Conservation (phyloP, 2,797 vertebrate species). For the Takifugu ocellatus region DNA sequence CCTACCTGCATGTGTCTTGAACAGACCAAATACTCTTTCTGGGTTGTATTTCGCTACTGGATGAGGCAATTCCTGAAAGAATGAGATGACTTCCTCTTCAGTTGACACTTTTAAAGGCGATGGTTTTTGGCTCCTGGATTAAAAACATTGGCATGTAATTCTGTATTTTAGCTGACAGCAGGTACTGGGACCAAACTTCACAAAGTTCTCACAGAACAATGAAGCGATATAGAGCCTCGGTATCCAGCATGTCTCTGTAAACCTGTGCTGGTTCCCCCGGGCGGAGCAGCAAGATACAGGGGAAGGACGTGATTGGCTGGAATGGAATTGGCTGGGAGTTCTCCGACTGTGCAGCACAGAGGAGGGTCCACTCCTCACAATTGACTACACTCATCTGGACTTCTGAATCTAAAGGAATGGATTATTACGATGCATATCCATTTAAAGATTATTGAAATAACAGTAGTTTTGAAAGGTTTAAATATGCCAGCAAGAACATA, state of each 20-base stretch:
- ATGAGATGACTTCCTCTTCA: conserved; percentile 78
- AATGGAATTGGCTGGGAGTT: conserved; percentile 28
- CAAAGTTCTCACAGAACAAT: conserved; percentile 83
- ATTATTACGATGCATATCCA: background rate
- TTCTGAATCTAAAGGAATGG: conserved; percentile 45
- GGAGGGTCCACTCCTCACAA: conserved; percentile 87
- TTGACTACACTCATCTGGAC: conserved; percentile 78
- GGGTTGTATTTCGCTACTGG: conserved; percentile 44
- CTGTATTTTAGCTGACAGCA: background rate
- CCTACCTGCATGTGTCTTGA: conserved; percentile 75
- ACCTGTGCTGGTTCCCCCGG: conserved; percentile 53
- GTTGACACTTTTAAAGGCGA: conserved; percentile 74
- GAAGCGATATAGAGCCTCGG: conserved; percentile 79
- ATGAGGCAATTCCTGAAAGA: conserved; percentile 71
- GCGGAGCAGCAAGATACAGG: conserved; percentile 75
- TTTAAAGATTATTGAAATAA: background rate
- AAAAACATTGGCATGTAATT: background rate
- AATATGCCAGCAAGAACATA: background rate
- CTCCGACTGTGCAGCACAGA: conserved; percentile 77
- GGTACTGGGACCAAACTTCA: background rate
- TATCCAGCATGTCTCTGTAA: conserved; percentile 85
- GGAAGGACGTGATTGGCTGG: conserved; percentile 79
- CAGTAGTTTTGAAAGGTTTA: background rate
- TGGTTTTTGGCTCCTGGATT: conserved; percentile 64
- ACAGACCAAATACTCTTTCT: conserved; percentile 80